These are phyloP conservation scores for Strix aluco DNA, from an alignment of 2,113 vertebrate species.

Conservation along the genomic window DNA sequence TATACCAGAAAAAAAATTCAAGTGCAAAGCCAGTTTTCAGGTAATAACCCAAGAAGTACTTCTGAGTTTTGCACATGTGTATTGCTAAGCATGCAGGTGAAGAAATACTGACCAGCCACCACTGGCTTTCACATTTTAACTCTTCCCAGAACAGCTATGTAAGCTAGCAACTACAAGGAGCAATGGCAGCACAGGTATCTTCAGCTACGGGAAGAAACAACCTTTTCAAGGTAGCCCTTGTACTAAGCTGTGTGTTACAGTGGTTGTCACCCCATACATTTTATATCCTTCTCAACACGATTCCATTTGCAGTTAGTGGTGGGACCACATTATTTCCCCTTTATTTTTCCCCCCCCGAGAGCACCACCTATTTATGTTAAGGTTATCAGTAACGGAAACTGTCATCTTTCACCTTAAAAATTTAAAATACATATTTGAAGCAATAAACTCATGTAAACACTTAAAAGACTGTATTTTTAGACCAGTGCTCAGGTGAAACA, in stretches of 20 bases:
- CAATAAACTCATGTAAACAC: neutral
- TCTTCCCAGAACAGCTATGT: neutral
- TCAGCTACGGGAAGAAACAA: neutral
- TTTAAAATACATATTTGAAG: neutral
- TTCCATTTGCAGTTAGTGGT: neutral
- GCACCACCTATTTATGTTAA: neutral
- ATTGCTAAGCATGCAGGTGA: neutral
- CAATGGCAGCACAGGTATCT: neutral
- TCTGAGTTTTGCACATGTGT: neutral
- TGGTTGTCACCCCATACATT: neutral
- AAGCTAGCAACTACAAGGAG: neutral
- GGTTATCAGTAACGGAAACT: neutral
- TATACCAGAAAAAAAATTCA: neutral
- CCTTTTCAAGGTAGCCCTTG: neutral
- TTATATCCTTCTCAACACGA: neutral
- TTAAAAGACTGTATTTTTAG: neutral
- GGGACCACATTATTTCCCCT: neutral
- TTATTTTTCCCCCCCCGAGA: neutral
- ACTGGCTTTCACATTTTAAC: neutral
- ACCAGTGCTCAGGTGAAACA: neutral
- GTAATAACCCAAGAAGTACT: neutral
- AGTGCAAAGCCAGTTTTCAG: neutral
- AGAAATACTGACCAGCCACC: neutral
- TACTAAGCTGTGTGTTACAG: neutral
- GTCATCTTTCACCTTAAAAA: neutral